These are phyloP conservation scores for Hassar affinis DNA, from an alignment of 2,113 vertebrate species.

Conservation along the genomic window DNA sequence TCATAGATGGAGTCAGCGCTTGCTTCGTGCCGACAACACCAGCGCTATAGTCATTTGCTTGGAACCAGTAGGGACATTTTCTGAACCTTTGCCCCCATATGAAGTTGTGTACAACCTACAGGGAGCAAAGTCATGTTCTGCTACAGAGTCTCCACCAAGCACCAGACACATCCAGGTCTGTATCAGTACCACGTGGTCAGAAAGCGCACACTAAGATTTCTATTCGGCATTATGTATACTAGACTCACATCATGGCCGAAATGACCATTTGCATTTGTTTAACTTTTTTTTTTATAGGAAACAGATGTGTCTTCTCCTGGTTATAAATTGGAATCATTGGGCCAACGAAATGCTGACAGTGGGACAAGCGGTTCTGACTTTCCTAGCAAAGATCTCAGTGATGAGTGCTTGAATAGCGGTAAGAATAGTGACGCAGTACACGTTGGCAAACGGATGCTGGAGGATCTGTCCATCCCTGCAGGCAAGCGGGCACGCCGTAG, in stretches of 20 bases:
- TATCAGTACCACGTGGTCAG: conserved; percentile 32
- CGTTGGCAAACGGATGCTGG: conserved; percentile 58
- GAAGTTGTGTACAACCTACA: conserved; percentile 89
- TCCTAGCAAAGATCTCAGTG: conserved; percentile 39
- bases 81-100: conserved; percentile 73
- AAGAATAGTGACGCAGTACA: conserved; percentile 46
- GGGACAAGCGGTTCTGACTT: conserved; percentile 54
- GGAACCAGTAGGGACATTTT: conserved; percentile 66
- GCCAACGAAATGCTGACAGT: conserved; percentile 55
- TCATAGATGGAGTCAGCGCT: conserved; percentile 91
- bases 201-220: background rate
- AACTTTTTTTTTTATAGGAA: conserved; percentile 40
- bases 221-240: background rate
- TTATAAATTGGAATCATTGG: conserved; percentile 52
- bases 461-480: conserved; percentile 48
- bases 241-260: background rate
- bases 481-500: conserved; percentile 58
- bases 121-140: conserved; percentile 71
- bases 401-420: background rate
- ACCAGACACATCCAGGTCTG: conserved; percentile 80
- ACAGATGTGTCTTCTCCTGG: conserved; percentile 44
- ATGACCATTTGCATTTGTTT: conserved; percentile 12
- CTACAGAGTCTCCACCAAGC: conserved; percentile 77
- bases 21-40: conserved; percentile 97
- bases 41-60: conserved; percentile 93